Conservation (phyloP, 2,113 vertebrate genomes). For the Micromys minutus region DNA sequence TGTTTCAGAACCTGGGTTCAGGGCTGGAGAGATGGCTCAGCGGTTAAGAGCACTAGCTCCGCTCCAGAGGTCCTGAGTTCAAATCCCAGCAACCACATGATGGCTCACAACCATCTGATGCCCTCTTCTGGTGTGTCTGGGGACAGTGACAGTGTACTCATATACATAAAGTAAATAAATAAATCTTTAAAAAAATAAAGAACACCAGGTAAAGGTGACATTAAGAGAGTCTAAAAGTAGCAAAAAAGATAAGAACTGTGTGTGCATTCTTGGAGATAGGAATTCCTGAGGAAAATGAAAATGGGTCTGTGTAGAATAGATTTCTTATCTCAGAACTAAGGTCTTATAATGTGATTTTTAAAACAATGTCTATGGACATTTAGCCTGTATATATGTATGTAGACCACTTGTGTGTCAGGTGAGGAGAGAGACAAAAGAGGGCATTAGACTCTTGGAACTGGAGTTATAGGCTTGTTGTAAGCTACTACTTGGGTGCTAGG, state of each 20-base stretch:
- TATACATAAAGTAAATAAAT: no score
- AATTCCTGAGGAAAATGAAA: background rate
- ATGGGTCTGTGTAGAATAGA: background rate
- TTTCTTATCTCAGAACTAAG: background rate
- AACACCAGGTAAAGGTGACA: background rate
- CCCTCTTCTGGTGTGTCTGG: no score
- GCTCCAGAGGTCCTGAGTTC: no score
- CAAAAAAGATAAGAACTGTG: slow-evolving; percentile 38
- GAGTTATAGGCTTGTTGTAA: background rate
- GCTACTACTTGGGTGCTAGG: background rate
- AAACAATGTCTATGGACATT: background rate
- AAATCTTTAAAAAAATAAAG: no score
- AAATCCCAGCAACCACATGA: no score
- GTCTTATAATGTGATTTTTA: background rate
- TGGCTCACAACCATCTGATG: no score
- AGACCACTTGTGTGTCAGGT: background rate
- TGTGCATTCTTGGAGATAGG: slow-evolving; percentile 4
- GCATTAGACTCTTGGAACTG: background rate
- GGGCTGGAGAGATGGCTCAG: no score
- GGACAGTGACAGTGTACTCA: no score
- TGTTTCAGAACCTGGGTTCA: background rate
- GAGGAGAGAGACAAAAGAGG: background rate
- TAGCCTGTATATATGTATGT: background rate
- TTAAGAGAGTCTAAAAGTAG: background rate
- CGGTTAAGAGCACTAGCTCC: no score